A percentile compares a stretch with the other conserved stretches of the same genome.
phyloP scores from a whole-genome alignment of 2,888 invertebrate genomes.

The Oscheius myriophilus region DNA sequence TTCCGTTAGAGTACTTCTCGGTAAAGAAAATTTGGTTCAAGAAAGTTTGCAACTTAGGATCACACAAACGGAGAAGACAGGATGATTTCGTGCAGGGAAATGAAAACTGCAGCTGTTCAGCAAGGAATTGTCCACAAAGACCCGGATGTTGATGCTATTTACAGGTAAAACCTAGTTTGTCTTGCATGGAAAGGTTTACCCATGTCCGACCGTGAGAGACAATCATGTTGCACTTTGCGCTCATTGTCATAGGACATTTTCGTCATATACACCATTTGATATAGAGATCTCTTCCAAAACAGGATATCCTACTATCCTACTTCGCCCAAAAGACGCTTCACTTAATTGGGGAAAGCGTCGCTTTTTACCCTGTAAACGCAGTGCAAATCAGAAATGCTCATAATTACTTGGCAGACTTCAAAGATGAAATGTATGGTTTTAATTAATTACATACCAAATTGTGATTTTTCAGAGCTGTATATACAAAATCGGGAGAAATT shows the following conservation, averaged over 20 bases:
- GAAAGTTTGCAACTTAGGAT: slow-evolving; percentile 1
- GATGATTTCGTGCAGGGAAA: slow-evolving; percentile 34
- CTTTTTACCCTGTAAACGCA: no score
- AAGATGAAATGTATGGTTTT: slow-evolving; percentile 33
- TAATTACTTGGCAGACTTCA: slow-evolving; percentile 46
- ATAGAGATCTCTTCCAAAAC: slow-evolving; percentile 29
- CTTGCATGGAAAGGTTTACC: neutral
- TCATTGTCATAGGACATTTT: no score
- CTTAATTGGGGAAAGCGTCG: no score
- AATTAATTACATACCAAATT: no score
- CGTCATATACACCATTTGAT: no score
- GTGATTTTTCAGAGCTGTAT: slow-evolving; percentile 35
- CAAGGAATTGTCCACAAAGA: slow-evolving; percentile 53
- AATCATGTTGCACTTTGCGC: no score
- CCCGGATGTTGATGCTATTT: slow-evolving; percentile 53
- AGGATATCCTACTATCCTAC: no score
- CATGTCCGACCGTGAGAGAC: neutral
- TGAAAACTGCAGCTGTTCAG: slow-evolving; percentile 47
- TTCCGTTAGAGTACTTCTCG: slow-evolving; percentile 44
- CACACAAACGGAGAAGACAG: slow-evolving; percentile 38
- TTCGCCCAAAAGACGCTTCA: no score
- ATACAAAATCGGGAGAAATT: slow-evolving; percentile 41
- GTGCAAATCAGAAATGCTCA: no score
- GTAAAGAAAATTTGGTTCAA: neutral
- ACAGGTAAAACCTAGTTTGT: slow-evolving; percentile 25